Base-by-base conservation (phyloP, 2,888 invertebrate genomes). In the Eueremaeus valkanovi region DNA sequence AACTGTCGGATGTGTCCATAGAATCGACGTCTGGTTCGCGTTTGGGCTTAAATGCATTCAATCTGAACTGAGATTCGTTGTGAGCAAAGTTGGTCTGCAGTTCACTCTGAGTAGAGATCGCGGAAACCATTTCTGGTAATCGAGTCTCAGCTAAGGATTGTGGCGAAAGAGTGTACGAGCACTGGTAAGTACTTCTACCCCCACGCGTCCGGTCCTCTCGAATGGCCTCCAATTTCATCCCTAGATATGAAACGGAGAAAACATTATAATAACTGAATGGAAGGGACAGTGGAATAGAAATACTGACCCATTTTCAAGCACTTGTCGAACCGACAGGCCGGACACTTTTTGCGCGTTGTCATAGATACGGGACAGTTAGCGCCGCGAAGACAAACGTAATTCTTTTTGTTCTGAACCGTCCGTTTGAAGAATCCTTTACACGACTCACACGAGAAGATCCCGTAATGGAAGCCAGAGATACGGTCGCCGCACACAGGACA, bases 391-490 rank as follows among this genome's bases (percentile, higher is more conserved):
- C 97, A 97, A 82, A 94, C 92, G 85, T 96, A 97, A 83, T 94
- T 93, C 86, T 97, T 97, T 80, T 95, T 89, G 84, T 97, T 97
- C 85, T 97, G 97, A n/a, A 97, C 96, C 27, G 96, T 97, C 77
- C 97, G 87, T 85, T 97, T 97, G 86, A 97, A 97, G 86, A 97
- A 97, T 1, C 96, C 96, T 85, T 97, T 97, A 85, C 97, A 97
- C 27, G 94, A 94, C 83, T 97, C 97, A 85, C 97, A 97, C 16
- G 95, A 95, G 86, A 95, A 96, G 81, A 96, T 96, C 16, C 97
- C 97, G 84, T 97, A 97, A 85, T 97, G 97, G 85, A 96, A 97
- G 36, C 97, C 95, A 80, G 93, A 93, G 83, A 95, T 95, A 83
- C 94, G 93, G 85, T 95, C 95, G 3, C 93, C 94, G 84, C 95